Evolutionary conservation across 2,113 vertebrate genomes (phyloP).

Genomic region (Cephalopholis sonnerati): DNA sequence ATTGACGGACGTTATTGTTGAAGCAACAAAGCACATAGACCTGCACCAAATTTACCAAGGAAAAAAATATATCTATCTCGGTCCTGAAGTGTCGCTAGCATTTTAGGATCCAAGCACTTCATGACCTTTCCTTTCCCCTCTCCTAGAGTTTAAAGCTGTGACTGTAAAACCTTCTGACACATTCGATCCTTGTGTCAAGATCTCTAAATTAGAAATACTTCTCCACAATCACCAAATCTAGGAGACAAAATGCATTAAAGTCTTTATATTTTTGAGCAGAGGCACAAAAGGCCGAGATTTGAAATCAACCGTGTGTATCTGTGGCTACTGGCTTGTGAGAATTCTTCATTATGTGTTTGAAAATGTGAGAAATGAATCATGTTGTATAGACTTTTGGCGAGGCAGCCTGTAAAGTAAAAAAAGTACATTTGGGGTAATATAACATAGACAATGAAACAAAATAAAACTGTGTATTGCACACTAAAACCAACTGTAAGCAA

Average conservation of each 20-base stretch:
- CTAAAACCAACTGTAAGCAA: conserved; percentile 80
- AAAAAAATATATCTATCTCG: conserved; percentile 3
- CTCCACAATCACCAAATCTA: neutral
- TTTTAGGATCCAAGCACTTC: neutral
- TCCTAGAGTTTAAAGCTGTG: conserved; percentile 35
- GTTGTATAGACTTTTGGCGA: conserved; percentile 73
- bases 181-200: neutral
- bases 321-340: conserved; percentile 63
- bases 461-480: conserved; percentile 77
- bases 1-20: conserved; percentile 23
- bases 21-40: conserved; percentile 35
- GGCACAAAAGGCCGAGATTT: conserved; percentile 2
- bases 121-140: neutral
- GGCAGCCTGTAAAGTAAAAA: conserved; percentile 63
- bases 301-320: conserved; percentile 42
- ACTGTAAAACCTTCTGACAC: conserved; percentile 6
- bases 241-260: neutral
- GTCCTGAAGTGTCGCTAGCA: neutral
- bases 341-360: conserved; percentile 63
- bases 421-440: conserved; percentile 63
- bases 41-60: neutral
- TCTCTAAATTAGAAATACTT: neutral
- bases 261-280: neutral
- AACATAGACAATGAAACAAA: conserved; percentile 70
- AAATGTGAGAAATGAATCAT: conserved; percentile 70